phyloP scores from a whole-genome alignment of 2,888 invertebrate genomes.

The Dryobota labecula region DNA sequence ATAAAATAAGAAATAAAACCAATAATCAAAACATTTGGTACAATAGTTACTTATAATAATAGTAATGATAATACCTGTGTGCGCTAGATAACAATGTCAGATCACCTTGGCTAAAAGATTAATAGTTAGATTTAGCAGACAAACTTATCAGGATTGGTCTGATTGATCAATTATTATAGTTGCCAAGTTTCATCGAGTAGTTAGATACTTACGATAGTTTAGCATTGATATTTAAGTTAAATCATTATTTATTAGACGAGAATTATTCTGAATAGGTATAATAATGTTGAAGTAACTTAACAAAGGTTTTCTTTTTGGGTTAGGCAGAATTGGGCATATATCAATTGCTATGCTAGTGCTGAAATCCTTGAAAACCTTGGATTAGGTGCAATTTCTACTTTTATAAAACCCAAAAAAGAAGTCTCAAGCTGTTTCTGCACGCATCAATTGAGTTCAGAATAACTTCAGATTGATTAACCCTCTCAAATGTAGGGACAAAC shows the following conservation, averaged over 20 bases:
- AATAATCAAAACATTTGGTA: constrained; percentile 6
- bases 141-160: constrained; percentile 45
- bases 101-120: constrained; percentile 51
- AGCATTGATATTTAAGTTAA: constrained; percentile 18
- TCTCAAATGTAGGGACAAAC: not conserved
- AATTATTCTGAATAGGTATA: not conserved
- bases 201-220: constrained; percentile 10
- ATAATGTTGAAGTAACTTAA: not conserved
- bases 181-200: constrained; percentile 35
- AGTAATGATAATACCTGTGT: constrained; percentile 42
- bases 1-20: not conserved
- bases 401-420: not conserved
- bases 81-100: constrained; percentile 44
- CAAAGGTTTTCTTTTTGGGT: not conserved
- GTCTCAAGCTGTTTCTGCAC: not conserved
- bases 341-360: not conserved
- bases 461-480: not conserved
- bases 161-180: constrained; percentile 63
- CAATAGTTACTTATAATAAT: constrained; percentile 12
- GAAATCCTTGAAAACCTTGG: not conserved
- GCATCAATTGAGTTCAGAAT: not conserved
- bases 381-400: not conserved
- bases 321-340: not conserved
- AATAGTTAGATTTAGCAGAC: constrained; percentile 43
- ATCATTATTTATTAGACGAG: not conserved